Percentiles rank a stretch among this genome's conserved stretches.
phyloP scores from a whole-genome alignment of 2,888 invertebrate species.

The Amiota communis region DNA sequence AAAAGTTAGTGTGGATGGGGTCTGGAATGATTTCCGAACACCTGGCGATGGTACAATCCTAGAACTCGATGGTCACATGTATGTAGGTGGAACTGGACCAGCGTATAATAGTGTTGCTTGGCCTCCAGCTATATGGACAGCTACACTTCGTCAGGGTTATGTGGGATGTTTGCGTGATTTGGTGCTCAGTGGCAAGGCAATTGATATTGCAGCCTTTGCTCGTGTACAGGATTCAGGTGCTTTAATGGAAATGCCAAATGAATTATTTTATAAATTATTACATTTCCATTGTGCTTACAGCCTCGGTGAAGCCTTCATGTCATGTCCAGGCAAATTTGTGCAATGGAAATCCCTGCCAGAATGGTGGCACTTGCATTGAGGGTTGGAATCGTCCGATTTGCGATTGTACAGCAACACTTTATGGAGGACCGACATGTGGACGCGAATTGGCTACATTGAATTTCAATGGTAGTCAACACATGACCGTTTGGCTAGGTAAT shows the following conservation, averaged over 20 bases:
- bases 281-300: constrained; percentile 73
- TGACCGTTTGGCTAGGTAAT: constrained; percentile 82
- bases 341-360: constrained; percentile 89
- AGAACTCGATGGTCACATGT: constrained; percentile 90
- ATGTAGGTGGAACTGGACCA: constrained; percentile 90
- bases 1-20: constrained; percentile 90
- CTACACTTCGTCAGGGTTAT: constrained; percentile 89
- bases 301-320: constrained; percentile 91
- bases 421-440: constrained; percentile 93
- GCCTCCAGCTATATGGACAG: constrained; percentile 93
- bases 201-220: constrained; percentile 91
- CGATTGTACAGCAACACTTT: constrained; percentile 91
- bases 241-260: constrained; percentile 19
- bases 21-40: constrained; percentile 90
- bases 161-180: constrained; percentile 95
- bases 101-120: constrained; percentile 84
- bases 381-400: constrained; percentile 97
- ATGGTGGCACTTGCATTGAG: constrained; percentile 89
- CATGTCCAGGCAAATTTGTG: constrained; percentile 87
- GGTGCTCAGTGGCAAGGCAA: constrained; percentile 88
- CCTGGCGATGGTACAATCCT: constrained; percentile 92
- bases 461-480: constrained; percentile 91
- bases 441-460: constrained; percentile 90
- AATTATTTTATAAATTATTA: background rate
- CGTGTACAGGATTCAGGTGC: constrained; percentile 90